These are phyloP conservation scores for Pseudorhombus dupliciocellatus DNA, from an alignment of 2,113 vertebrate genomes.

Conservation along the genomic window DNA sequence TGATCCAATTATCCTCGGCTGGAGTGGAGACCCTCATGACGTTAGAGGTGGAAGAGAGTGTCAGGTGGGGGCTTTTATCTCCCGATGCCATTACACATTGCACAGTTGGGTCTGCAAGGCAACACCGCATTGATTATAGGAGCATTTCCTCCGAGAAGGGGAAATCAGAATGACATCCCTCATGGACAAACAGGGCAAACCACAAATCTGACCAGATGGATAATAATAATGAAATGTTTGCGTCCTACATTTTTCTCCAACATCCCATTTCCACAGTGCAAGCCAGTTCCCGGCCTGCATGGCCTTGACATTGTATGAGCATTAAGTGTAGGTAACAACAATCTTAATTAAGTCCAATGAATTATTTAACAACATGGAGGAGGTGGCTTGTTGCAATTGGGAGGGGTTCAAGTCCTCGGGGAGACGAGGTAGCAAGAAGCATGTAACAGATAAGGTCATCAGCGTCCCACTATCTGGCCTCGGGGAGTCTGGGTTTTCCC, in stretches of 20 bases:
- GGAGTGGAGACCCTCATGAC: constrained; percentile 19
- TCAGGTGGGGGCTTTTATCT: constrained; percentile 48
- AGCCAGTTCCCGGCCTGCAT: background rate
- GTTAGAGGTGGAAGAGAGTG: constrained; percentile 24
- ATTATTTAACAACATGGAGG: constrained; percentile 52
- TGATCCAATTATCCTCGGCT: constrained; percentile 67
- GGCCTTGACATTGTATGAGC: background rate
- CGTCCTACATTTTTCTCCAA: no score
- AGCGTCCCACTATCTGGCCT: constrained; percentile 47
- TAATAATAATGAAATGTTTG: no score
- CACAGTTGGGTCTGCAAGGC: constrained; percentile 14
- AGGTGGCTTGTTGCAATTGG: constrained; percentile 15
- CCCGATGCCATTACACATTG: constrained; percentile 36
- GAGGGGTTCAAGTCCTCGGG: constrained; percentile 18
- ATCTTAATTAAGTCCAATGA: constrained; percentile 48
- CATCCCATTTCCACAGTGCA: background rate
- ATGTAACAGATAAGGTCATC: constrained; percentile 53
- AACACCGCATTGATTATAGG: background rate
- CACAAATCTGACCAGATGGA: background rate
- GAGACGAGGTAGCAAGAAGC: constrained; percentile 14
- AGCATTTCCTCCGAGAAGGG: background rate
- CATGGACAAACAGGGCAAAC: background rate
- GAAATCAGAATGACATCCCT: background rate
- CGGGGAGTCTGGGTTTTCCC: constrained; percentile 26
- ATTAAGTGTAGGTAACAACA: background rate